Evolutionary conservation across 1,140 invertebrate species (phyloP).

Genomic region (Ips nitidus): DNA sequence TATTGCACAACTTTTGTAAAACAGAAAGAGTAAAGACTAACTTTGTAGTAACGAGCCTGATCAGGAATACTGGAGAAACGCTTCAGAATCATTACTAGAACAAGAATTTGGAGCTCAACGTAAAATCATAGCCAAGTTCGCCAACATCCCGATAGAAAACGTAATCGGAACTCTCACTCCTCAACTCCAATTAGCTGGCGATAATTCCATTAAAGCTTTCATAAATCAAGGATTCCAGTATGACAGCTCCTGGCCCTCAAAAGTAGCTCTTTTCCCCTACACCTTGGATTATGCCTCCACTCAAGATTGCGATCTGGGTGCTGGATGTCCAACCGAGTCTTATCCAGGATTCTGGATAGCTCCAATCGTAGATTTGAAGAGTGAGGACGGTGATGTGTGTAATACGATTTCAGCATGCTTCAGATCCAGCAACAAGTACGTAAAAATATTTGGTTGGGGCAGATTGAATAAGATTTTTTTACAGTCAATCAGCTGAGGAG

Average conservation of each 20-base stretch:
- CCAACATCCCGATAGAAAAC: slow-evolving; percentile 41
- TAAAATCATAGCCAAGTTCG: slow-evolving; percentile 42
- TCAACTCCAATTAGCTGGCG: slow-evolving; percentile 43
- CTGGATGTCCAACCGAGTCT: slow-evolving; percentile 63
- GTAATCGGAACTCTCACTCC: slow-evolving; percentile 43
- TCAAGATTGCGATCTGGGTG: slow-evolving; percentile 63
- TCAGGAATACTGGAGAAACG: slow-evolving; percentile 47
- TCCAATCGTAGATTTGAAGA: slow-evolving; percentile 64
- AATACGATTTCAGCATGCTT: slow-evolving; percentile 63
- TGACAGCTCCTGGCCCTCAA: slow-evolving; percentile 66
- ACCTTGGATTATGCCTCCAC: slow-evolving; percentile 64
- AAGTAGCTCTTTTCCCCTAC: slow-evolving; percentile 60
- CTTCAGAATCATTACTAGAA: slow-evolving; percentile 27
- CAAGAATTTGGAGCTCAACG: slow-evolving; percentile 44
- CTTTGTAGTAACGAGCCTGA: slow-evolving; percentile 61
- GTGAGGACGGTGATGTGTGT: slow-evolving; percentile 56
- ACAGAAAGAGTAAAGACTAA: background rate
- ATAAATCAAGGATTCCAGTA: slow-evolving; percentile 57
- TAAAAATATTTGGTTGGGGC: background rate
- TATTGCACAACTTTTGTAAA: background rate
- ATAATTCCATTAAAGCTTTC: slow-evolving; percentile 59
- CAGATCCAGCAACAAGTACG: slow-evolving; percentile 11
- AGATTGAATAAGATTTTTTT: slow-evolving; percentile 3
- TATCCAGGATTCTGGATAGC: slow-evolving; percentile 64
- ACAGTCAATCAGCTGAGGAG: slow-evolving; percentile 37